Conservation (phyloP, 2,113 vertebrate genomes). For the Dunckerocampus dactyliophorus region DNA sequence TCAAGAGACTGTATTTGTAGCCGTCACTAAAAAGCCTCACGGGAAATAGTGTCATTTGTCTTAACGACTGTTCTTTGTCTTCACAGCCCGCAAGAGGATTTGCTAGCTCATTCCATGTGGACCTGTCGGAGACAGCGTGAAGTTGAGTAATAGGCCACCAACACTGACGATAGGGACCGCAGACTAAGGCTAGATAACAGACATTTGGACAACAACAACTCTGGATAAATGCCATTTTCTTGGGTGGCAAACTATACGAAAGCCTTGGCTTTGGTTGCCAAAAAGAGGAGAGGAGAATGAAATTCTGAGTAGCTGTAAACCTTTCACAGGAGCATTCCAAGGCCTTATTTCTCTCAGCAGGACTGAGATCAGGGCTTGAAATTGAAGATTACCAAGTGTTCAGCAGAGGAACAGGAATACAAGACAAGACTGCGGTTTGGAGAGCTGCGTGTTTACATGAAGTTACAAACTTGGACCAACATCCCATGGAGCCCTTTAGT, state of each 20-base stretch:
- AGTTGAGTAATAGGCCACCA: conserved; percentile 83
- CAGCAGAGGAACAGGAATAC: conserved; percentile 47
- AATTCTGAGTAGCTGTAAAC: conserved; percentile 72
- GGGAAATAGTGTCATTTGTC: conserved; percentile 46
- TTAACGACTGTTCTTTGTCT: conserved; percentile 73
- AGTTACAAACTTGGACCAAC: conserved; percentile 83
- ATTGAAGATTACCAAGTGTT: conserved; percentile 47
- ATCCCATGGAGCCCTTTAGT: conserved; percentile 94
- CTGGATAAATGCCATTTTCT: conserved; percentile 87
- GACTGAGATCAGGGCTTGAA: conserved; percentile 86
- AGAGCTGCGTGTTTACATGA: conserved; percentile 87
- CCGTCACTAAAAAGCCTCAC: conserved; percentile 41
- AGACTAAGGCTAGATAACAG: conserved; percentile 68
- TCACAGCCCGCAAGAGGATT: conserved; percentile 98
- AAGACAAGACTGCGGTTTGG: conserved; percentile 60
- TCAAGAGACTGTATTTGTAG: conserved; percentile 46
- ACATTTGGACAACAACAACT: conserved; percentile 53
- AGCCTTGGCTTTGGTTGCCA: conserved; percentile 76
- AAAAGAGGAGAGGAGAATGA: conserved; percentile 68
- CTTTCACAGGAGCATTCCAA: conserved; percentile 69
- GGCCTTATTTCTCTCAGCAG: conserved; percentile 89
- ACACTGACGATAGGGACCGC: conserved; percentile 56
- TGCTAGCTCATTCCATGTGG: conserved; percentile 97
- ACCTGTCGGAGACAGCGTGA: conserved; percentile 96
- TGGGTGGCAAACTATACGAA: conserved; percentile 80